Evolutionary conservation across 1,140 invertebrate species (phyloP), one percentile per base, ranked within the genome.

Genomic region (Lepidurus couesii): DNA sequence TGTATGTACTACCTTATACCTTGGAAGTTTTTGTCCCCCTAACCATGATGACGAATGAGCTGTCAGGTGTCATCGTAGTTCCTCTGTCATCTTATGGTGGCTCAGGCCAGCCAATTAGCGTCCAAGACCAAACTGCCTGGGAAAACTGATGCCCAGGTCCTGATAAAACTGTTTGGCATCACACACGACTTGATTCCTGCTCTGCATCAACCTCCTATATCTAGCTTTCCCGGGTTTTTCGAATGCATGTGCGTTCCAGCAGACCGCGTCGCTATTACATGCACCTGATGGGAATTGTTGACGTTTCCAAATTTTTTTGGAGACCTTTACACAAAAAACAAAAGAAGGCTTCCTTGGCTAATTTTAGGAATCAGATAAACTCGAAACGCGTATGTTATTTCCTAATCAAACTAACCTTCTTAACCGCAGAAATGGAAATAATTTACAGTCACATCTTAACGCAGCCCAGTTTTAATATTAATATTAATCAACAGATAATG

Each of bases 151-250:
- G 53, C 53, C n/a, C n/a, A 65, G 53, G 16, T 65, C n/a, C 16
- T 21, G 53, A 65, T 65, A 65, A 65, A 13, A 65, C 53, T 65
- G 53, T 65, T 65, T 65, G 53, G 53, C 53, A 65, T 65, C 53
- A 65, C 53, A 65, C 53, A 65, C 53, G 53, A 65, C 53, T 65
- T 65, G 53, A 65, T 65, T 65, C 53, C 21, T 65, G 53, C 53
- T 65, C 53, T 65, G 53, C 53, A 65, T 65, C 53, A 65, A 65
- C 21, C 53, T 21, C 53, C 16, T 16, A 65, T 65, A 65, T 65
- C 53, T 21, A 65, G 21, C 53, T 16, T 65, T 65, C 53, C 16
- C 53, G 16, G 53, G 16, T 65, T 65, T 65, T 65, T 21, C 45
- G 16, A 65, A 65, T 65, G 53, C 53, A 65, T 65, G 53, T 65